Base-by-base conservation (phyloP, 1,140 invertebrate species). In the Paraescarpia echinospica region DNA sequence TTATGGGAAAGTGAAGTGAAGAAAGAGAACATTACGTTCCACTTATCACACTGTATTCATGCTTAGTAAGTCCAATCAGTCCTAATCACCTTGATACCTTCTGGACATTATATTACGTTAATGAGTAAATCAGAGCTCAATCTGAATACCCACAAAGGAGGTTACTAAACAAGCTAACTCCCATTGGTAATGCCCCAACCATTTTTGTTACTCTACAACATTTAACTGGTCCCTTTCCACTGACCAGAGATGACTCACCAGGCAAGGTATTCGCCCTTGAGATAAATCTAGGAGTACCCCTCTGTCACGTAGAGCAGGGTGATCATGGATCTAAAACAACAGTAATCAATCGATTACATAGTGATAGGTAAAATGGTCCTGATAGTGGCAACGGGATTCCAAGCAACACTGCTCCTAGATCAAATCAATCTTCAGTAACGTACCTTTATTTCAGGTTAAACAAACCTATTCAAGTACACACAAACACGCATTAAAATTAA, bases 201-300 rank as follows among this genome's bases (percentile, higher is more conserved):
- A 12, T 77, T 2, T 0, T 31, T 77, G 18, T 77, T 27, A 77
- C 59, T 27, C 59, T 77, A 31, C 14, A 77, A 6, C 12, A 77
- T 77, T 77, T 77, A 12, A 77, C 48, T 51, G 18, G 48, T 8
- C 48, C 48, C 59, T 77, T 31, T 77, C 27, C 22, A 4, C 22
- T 27, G 22, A 77, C 59, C 59, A 77, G 59, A 1, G 33, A 41
- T 91, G 51, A 93, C 95, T 95, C 95, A 97, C 96, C 93, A 97
- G 94, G 1, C 96, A 97, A 31, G 97, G 97, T 93, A 97, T 96
- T 89, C 97, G 96, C 88, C 97, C 97, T 94, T 97, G 96, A 34
- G 97, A 97, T 92, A 97, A 96, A 94, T 97, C 97, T 90, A 97
- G 94, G 31, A 97, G 94, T 93, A 97, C 96, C 27, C 96, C 97